Evolutionary conservation across 2,888 invertebrate genomes (phyloP).

Genomic region (Minunthozetes semirufus): DNA sequence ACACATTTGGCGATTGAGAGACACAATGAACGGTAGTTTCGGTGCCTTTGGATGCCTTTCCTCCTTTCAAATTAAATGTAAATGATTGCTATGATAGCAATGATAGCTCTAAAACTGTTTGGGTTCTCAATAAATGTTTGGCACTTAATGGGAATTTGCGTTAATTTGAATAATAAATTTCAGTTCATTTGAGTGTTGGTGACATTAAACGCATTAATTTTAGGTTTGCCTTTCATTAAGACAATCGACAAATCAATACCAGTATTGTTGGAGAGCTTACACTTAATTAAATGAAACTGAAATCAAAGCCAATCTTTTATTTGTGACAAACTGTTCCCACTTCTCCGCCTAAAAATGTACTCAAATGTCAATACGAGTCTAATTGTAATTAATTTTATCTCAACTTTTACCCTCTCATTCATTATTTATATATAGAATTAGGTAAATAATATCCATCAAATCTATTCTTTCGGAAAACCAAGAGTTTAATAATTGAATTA

Average conservation of each 20-base stretch:
- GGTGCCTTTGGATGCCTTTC: not conserved
- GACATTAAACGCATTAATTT: slow-evolving; percentile 12
- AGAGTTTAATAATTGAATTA: not conserved
- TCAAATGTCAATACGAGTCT: not conserved
- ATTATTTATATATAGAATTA: no score
- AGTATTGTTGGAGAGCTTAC: not conserved
- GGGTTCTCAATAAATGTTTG: slow-evolving; percentile 4
- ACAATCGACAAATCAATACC: slow-evolving; percentile 21
- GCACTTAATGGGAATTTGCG: slow-evolving; percentile 12
- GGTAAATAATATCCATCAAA: not conserved
- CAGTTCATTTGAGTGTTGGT: not conserved
- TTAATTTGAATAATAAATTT: slow-evolving; percentile 28
- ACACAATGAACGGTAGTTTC: not conserved
- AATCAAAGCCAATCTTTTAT: not conserved
- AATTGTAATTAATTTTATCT: no score
- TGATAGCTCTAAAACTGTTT: slow-evolving; percentile 8
- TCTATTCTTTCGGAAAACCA: not conserved
- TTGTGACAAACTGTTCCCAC: not conserved
- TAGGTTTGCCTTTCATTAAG: slow-evolving; percentile 22
- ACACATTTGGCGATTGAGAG: slow-evolving; percentile 2
- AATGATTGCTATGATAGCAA: not conserved
- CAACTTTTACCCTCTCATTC: no score
- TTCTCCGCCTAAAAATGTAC: not conserved
- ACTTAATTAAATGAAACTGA: slow-evolving; percentile 12
- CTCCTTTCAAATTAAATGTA: slow-evolving; percentile 21